These are phyloP conservation scores for Tetragonula clypearis DNA, from an alignment of 1,140 invertebrate genomes.

Conservation along the genomic window DNA sequence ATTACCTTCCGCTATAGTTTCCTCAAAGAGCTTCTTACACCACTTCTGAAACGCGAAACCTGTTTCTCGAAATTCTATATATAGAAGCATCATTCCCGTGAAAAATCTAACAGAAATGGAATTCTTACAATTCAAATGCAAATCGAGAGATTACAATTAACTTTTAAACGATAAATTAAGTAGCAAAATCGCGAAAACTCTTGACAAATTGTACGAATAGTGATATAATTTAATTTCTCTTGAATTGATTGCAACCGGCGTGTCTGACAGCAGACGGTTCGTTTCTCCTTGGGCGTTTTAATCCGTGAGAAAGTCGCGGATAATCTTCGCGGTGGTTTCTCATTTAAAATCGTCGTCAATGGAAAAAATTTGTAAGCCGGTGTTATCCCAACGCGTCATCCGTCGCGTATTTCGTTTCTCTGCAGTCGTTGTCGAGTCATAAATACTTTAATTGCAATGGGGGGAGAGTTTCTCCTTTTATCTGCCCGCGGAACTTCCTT, in stretches of 20 bases:
- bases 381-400: background rate
- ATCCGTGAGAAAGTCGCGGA: too few species aligned
- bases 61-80: background rate
- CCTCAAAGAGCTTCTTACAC: background rate
- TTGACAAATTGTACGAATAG: background rate
- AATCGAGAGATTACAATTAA: too few species aligned
- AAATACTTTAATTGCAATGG: slow-evolving; percentile 43
- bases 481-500: background rate
- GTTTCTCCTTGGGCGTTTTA: background rate
- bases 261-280: background rate
- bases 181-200: background rate
- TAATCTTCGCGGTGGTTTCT: background rate
- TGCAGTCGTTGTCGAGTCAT: slow-evolving; percentile 6
- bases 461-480: slow-evolving; percentile 13
- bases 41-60: slow-evolving; percentile 1
- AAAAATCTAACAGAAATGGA: background rate
- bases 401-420: background rate
- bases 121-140: background rate
- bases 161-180: background rate
- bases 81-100: background rate
- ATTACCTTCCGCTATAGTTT: slow-evolving; percentile 12
- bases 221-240: background rate
- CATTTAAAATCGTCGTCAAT: slow-evolving; percentile 1
- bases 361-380: background rate
- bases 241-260: background rate